These are phyloP conservation scores for Busseola fusca DNA, from an alignment of 2,888 invertebrate species.

Conservation along the genomic window DNA sequence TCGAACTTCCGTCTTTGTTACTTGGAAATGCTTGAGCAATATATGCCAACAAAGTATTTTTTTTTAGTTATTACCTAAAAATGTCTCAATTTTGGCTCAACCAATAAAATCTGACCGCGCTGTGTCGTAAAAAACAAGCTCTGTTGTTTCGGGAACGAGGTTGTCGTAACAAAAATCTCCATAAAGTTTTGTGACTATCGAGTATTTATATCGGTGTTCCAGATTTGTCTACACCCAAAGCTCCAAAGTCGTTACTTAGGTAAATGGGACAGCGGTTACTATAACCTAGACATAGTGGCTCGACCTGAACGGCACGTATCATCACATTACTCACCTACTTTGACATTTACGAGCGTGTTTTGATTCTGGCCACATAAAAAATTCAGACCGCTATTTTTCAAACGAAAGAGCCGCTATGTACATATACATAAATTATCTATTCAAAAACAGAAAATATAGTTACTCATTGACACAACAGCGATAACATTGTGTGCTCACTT, in stretches of 20 bases:
- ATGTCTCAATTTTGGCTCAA: slow-evolving; percentile 51
- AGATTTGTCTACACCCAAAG: slow-evolving; percentile 41
- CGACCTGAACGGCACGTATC: slow-evolving; percentile 52
- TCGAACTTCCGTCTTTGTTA: slow-evolving; percentile 43
- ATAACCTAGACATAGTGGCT: slow-evolving; percentile 41
- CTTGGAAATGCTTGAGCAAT: slow-evolving; percentile 27
- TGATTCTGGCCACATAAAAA: slow-evolving; percentile 48
- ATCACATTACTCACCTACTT: slow-evolving; percentile 63
- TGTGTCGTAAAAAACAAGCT: slow-evolving; percentile 55
- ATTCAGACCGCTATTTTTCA: slow-evolving; percentile 26
- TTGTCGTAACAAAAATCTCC: slow-evolving; percentile 53
- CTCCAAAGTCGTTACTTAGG: slow-evolving; percentile 44
- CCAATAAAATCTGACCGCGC: slow-evolving; percentile 55
- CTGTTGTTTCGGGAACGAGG: slow-evolving; percentile 60
- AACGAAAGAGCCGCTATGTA: slow-evolving; percentile 39
- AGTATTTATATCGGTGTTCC: slow-evolving; percentile 48
- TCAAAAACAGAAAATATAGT: slow-evolving; percentile 51
- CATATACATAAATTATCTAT: slow-evolving; percentile 44
- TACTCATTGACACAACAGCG: slow-evolving; percentile 62
- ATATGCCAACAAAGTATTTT: slow-evolving; percentile 32
- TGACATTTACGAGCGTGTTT: slow-evolving; percentile 69
- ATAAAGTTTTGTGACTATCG: slow-evolving; percentile 59
- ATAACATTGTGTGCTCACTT: slow-evolving; percentile 70
- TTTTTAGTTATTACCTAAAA: slow-evolving; percentile 47
- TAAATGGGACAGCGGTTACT: slow-evolving; percentile 41